A percentile compares a stretch with the other conserved stretches of the same genome.
phyloP scores from a whole-genome alignment of 2,888 invertebrate genomes.

The Brenthis hecate region DNA sequence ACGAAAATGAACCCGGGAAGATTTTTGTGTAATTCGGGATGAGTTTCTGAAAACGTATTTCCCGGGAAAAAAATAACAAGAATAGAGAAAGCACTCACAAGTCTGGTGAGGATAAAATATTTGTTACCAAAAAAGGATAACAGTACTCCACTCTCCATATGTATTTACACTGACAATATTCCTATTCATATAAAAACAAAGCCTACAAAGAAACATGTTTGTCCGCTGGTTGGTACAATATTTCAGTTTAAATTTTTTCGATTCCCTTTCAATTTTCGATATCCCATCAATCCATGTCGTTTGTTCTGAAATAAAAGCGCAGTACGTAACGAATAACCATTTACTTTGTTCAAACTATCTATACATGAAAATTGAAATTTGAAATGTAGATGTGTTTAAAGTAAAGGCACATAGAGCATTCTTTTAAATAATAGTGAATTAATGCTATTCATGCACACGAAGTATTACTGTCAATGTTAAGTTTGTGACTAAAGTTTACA shows the following conservation, averaged over 20 bases:
- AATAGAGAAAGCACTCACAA: too few species aligned
- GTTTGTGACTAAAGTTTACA: too few species aligned
- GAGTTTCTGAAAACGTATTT: too few species aligned
- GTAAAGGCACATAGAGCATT: not conserved
- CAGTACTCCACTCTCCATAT: too few species aligned
- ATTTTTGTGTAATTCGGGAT: too few species aligned
- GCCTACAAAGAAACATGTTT: slow-evolving; percentile 24
- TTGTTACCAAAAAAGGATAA: too few species aligned
- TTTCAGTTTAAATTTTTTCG: slow-evolving; percentile 37
- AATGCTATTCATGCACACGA: too few species aligned
- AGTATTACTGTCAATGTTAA: too few species aligned
- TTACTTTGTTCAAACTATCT: slow-evolving; percentile 24
- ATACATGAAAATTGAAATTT: slow-evolving; percentile 21
- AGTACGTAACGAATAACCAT: slow-evolving; percentile 26
- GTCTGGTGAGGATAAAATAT: too few species aligned
- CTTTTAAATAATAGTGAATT: too few species aligned
- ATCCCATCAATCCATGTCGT: slow-evolving; percentile 43
- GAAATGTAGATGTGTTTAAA: slow-evolving; percentile 6
- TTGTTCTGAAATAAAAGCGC: slow-evolving; percentile 37
- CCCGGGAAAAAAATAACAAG: too few species aligned
- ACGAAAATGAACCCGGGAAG: too few species aligned
- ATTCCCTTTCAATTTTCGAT: slow-evolving; percentile 43
- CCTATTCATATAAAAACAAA: not conserved
- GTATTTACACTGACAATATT: not conserved
- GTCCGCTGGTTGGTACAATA: slow-evolving; percentile 25